Evolutionary conservation across 2,888 invertebrate species (phyloP), one percentile per base, ranked within the genome.

Genomic region (Heliconius charithonia): DNA sequence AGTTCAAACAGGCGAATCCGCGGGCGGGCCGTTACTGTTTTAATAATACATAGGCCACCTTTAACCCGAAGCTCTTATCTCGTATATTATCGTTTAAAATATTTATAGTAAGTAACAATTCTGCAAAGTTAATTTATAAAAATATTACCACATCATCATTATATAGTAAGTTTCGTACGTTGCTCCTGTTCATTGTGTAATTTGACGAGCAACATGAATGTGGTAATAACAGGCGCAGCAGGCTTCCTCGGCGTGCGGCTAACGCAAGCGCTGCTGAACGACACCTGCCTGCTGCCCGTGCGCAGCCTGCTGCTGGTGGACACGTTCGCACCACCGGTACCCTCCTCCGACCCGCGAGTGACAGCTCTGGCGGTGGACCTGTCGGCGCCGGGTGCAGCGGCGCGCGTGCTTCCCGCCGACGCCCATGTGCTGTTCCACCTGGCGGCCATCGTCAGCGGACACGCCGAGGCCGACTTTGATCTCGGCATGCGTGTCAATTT

Each of bases 371-470:
- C 87, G 0, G 80, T 86, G 9, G 88, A 90, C 79, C 81, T 90
- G 6, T 75, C 84, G 6, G 82, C 81, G 12, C 83, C 87, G 13
- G 86, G 83, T 0, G 89, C 89, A 29, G 88, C 90, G 4, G 87
- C 85, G 2, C 79, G 73, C 4, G 87, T 85, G 3, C 78, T 59
- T 0, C 85, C 85, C 9, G 25, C 84, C n/a, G 84, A 85, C 27
- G 85, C 86, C 63, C 87, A 87, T 76, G 85, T 90, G 16, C 73
- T 93, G 25, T 91, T 93, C 81, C 94, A 94, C 80, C 86, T 94
- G 3, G 94, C 94, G 3, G 94, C 94, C 27, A 85, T 92, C 13
- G 93, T 94, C 41, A 94, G 93, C 79, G 94, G 94, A 0, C 89
- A 89, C 69, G 92, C 94, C 16, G 94, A 94, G 85, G 84, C 83